A percentile compares a stretch with the other conserved stretches of the same genome.
These are phyloP conservation scores for Chascanopsetta lugubris DNA, from an alignment of 2,113 vertebrate species.

Conservation along the genomic window DNA sequence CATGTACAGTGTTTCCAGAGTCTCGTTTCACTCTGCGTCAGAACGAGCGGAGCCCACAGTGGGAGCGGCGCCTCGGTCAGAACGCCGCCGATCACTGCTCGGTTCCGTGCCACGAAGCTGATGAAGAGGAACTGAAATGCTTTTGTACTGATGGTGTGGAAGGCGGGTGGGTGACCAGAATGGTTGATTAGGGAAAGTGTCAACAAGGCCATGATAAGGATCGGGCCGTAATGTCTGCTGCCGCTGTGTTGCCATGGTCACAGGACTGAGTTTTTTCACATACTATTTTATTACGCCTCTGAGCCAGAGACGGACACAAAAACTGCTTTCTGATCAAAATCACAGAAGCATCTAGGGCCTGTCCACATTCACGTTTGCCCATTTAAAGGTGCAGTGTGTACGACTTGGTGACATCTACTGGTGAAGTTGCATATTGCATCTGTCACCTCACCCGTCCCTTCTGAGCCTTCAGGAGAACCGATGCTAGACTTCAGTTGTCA, in stretches of 20 bases:
- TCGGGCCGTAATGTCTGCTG: conserved; percentile 85
- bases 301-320: not conserved
- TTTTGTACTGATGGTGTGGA: conserved; percentile 60
- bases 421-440: no score
- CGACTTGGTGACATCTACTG: no score
- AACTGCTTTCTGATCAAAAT: not conserved
- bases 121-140: conserved; percentile 80
- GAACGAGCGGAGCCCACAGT: not conserved
- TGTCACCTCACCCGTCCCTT: no score
- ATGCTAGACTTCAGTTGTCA: no score
- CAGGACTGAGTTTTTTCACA: conserved; percentile 81
- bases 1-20: conserved; percentile 28
- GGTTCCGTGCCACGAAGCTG: conserved; percentile 68
- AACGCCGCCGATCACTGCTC: conserved; percentile 61
- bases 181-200: conserved; percentile 84
- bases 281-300: not conserved
- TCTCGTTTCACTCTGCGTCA: conserved; percentile 53
- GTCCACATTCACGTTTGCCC: not conserved
- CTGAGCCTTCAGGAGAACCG: no score
- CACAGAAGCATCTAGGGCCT: not conserved
- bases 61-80: conserved; percentile 22
- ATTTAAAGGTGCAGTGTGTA: no score
- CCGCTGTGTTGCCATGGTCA: conserved; percentile 89
- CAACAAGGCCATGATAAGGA: conserved; percentile 84
- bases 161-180: conserved; percentile 85